These are phyloP conservation scores for Gonatopus flavifemur DNA, from an alignment of 1,140 invertebrate species.

Conservation along the genomic window DNA sequence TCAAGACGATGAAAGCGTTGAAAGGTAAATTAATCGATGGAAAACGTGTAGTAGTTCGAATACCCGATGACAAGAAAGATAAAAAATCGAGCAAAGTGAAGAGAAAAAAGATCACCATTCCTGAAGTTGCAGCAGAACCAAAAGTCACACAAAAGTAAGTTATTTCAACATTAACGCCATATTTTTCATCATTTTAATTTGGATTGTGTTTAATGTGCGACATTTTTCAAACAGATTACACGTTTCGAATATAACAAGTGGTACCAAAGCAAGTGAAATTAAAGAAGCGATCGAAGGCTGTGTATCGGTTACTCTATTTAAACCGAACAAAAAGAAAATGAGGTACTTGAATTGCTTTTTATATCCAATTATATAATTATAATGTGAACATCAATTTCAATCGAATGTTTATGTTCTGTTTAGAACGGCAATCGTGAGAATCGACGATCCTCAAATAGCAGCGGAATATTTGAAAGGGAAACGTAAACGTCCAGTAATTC, in stretches of 20 bases:
- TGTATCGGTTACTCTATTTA: conserved; percentile 26
- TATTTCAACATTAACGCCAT: not conserved
- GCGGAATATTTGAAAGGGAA: conserved; percentile 28
- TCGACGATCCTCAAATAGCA: conserved; percentile 22
- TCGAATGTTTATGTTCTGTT: conserved; percentile 1
- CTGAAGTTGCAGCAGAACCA: conserved; percentile 9
- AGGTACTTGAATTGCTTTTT: conserved; percentile 14
- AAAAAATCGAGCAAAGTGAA: conserved; percentile 4
- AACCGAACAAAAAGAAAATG: conserved; percentile 21
- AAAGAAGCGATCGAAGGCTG: conserved; percentile 32
- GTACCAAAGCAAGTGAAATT: conserved; percentile 27
- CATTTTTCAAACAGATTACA: conserved; percentile 28
- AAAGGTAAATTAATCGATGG: conserved; percentile 29
- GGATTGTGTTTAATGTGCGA: not conserved
- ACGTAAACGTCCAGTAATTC: conserved; percentile 19
- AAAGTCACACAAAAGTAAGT: conserved; percentile 27
- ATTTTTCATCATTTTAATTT: conserved; percentile 2
- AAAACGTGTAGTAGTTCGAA: conserved; percentile 29
- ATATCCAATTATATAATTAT: not conserved
- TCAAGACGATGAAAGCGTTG: conserved; percentile 28
- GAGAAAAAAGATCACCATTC: conserved; percentile 30
- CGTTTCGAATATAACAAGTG: conserved; percentile 30
- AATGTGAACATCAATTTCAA: not conserved
- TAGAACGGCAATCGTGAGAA: conserved; percentile 31
- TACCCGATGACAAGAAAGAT: not conserved